Evolutionary conservation across 1,140 invertebrate genomes (phyloP).

Genomic region (Penaeus japonicus): DNA sequence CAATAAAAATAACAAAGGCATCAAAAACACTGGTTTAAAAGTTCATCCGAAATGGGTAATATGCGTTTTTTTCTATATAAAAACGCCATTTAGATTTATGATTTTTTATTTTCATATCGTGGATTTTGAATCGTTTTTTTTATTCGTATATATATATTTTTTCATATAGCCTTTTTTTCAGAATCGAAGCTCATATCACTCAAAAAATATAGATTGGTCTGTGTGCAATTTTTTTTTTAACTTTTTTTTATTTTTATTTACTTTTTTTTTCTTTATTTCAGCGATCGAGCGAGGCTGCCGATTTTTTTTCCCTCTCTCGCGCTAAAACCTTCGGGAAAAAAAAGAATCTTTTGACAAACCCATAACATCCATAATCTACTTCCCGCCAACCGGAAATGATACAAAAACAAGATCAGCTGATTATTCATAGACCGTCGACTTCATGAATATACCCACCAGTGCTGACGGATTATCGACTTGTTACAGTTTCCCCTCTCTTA

Average conservation of each 20-base stretch:
- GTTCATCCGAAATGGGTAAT: constrained; percentile 32
- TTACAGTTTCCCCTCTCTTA: not conserved
- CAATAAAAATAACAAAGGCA: constrained; percentile 51
- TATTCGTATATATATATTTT: not conserved
- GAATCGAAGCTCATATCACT: not conserved
- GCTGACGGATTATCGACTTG: constrained; percentile 26
- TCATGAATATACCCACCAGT: constrained; percentile 25
- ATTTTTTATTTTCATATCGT: not conserved
- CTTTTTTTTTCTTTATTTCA: too few relatives aligned
- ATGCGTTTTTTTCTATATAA: constrained; percentile 8
- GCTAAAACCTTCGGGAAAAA: not conserved
- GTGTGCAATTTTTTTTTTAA: too few relatives aligned
- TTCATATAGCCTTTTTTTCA: constrained; percentile 8
- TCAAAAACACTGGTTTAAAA: constrained; percentile 43
- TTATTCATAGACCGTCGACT: constrained; percentile 20
- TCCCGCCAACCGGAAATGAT: constrained; percentile 19
- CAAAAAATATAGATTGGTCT: too few relatives aligned
- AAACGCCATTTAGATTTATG: not conserved
- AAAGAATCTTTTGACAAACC: not conserved
- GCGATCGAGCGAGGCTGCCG: too few relatives aligned
- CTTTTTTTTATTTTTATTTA: too few relatives aligned
- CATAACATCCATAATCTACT: not conserved
- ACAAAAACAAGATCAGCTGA: constrained; percentile 31
- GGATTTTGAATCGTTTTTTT: not conserved
- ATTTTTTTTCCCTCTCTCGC: not conserved